Evolutionary conservation across 2,888 invertebrate species (phyloP).

Genomic region (Operophtera brumata): DNA sequence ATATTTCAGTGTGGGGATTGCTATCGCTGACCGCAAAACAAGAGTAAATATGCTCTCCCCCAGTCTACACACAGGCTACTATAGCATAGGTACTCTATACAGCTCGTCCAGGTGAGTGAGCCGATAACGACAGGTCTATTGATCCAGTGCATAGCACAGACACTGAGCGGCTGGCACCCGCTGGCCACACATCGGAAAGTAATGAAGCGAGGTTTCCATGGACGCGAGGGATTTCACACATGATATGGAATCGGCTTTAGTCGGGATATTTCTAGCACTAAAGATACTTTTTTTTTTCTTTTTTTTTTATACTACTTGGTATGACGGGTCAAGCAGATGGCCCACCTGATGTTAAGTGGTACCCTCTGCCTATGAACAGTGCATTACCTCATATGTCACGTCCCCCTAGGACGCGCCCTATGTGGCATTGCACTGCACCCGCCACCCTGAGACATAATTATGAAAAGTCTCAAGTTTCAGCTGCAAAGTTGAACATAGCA

Average conservation of each 20-base stretch:
- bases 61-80: background rate
- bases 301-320: background rate
- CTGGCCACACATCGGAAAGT: constrained; percentile 42
- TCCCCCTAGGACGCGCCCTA: no score
- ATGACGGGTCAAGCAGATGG: no score
- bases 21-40: background rate
- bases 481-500: no score
- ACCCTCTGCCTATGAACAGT: no score
- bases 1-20: no score
- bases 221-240: constrained; percentile 5
- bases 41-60: constrained; percentile 9
- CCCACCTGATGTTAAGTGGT: no score
- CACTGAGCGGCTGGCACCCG: constrained; percentile 25
- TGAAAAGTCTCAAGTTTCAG: no score
- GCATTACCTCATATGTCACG: no score
- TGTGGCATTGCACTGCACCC: no score
- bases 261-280: background rate
- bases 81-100: constrained; percentile 13
- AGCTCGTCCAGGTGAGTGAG: constrained; percentile 28
- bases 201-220: constrained; percentile 35
- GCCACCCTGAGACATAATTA: no score
- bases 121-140: constrained; percentile 40
- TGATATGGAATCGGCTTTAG: background rate
- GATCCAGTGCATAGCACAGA: constrained; percentile 32
- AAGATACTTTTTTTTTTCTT: no score